Conservation (phyloP, 1,140 invertebrate genomes). For the Octopus bimaculoides region DNA sequence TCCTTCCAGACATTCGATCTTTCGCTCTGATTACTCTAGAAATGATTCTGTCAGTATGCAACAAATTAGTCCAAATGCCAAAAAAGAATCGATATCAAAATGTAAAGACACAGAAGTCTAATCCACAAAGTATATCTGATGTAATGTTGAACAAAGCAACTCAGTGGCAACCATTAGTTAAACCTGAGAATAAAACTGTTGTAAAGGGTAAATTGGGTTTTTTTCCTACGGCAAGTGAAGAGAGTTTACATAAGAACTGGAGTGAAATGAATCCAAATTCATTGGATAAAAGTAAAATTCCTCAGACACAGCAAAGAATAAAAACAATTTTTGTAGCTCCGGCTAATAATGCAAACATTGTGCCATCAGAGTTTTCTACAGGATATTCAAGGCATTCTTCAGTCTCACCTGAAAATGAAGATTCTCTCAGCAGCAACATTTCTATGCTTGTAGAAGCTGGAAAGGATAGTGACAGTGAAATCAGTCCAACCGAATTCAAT, state of each 20-base stretch:
- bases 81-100: background rate
- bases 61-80: conserved; percentile 15
- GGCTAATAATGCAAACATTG: background rate
- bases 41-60: conserved; percentile 40
- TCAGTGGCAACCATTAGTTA: background rate
- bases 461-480: background rate
- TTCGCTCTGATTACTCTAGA: conserved; percentile 47
- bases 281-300: background rate
- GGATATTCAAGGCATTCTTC: too few relatives aligned
- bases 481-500: background rate
- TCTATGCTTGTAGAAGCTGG: background rate
- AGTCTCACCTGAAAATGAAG: background rate
- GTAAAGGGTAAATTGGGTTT: background rate
- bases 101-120: background rate
- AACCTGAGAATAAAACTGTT: background rate
- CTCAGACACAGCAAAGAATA: background rate
- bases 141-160: background rate
- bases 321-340: background rate
- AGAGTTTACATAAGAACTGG: background rate
- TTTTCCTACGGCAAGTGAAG: background rate
- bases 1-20: conserved; percentile 47
- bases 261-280: background rate
- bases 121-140: background rate
- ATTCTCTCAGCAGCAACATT: background rate
- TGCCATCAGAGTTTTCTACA: too few relatives aligned